phyloP scores from a whole-genome alignment of 2,113 vertebrate genomes.

The Gopherus evgoodei region DNA sequence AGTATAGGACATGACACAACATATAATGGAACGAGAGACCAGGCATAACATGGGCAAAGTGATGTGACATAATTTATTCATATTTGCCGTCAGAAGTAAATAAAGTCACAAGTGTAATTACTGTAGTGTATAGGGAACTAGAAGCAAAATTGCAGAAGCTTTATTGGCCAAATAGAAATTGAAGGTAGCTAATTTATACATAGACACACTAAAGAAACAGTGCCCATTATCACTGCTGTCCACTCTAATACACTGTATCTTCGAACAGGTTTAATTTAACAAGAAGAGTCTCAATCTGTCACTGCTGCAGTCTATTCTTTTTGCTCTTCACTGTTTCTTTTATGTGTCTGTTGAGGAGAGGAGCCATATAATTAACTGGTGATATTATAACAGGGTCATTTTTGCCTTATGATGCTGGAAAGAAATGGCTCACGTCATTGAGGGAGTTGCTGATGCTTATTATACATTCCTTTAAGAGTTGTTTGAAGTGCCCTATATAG shows the following conservation, averaged over 20 bases:
- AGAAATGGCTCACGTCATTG: conserved; percentile 31
- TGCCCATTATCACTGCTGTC: conserved; percentile 64
- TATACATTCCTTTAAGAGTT: conserved; percentile 15
- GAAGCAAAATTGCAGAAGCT: conserved; percentile 51
- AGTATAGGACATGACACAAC: not conserved
- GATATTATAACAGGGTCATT: conserved; percentile 53
- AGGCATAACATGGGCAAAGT: not conserved
- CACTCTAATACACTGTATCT: conserved; percentile 56
- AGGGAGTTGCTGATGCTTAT: conserved; percentile 31
- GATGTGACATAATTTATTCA: conserved; percentile 47
- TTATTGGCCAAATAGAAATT: conserved; percentile 50
- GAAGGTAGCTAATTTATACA: conserved; percentile 65
- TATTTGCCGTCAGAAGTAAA: conserved; percentile 63
- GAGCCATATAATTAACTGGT: conserved; percentile 60
- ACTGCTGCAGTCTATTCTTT: conserved; percentile 45
- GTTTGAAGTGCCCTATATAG: not conserved
- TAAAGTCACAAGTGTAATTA: conserved; percentile 54
- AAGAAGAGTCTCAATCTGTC: conserved; percentile 63
- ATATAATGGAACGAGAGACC: not conserved
- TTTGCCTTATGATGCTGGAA: conserved; percentile 43
- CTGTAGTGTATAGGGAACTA: conserved; percentile 36
- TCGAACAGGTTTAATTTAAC: conserved; percentile 72
- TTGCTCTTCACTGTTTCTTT: conserved; percentile 61
- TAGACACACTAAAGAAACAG: conserved; percentile 43
- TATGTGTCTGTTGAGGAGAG: conserved; percentile 61